Evolutionary conservation across 2,113 vertebrate genomes (phyloP).

Genomic region (Lichenostomus cassidix): DNA sequence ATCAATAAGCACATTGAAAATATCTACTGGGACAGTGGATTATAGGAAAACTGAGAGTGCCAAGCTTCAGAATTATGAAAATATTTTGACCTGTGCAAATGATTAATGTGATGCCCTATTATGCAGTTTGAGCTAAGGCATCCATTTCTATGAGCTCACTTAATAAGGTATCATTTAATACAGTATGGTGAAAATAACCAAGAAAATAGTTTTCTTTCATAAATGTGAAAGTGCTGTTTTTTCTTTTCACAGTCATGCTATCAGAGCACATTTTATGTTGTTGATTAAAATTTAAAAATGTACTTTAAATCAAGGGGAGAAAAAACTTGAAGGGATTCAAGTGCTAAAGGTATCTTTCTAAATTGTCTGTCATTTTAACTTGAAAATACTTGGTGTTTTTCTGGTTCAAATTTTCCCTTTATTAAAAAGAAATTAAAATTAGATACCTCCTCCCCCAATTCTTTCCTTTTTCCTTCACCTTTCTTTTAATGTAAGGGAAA

Average conservation of each 20-base stretch:
- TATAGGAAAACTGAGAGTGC: background rate
- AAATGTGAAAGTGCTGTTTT: background rate
- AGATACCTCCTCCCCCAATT: background rate
- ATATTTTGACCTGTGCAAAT: background rate
- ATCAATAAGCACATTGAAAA: background rate
- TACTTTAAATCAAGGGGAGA: background rate
- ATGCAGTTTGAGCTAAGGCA: background rate
- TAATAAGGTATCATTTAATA: background rate
- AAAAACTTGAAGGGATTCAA: background rate
- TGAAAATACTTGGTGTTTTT: background rate
- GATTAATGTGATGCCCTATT: background rate
- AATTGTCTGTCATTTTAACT: background rate
- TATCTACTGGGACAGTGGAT: background rate
- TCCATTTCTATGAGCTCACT: background rate
- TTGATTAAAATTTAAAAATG: background rate
- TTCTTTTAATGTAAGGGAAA: background rate
- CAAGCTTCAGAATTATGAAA: background rate
- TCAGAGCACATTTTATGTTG: background rate
- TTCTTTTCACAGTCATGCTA: background rate
- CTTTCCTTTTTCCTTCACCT: background rate
- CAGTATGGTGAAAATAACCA: background rate
- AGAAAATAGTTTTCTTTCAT: background rate
- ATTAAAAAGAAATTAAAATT: background rate
- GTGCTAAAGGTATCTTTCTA: background rate
- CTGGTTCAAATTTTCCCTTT: background rate